phyloP scores from a whole-genome alignment of 2,888 invertebrate species.

The Endotricha flammealis region DNA sequence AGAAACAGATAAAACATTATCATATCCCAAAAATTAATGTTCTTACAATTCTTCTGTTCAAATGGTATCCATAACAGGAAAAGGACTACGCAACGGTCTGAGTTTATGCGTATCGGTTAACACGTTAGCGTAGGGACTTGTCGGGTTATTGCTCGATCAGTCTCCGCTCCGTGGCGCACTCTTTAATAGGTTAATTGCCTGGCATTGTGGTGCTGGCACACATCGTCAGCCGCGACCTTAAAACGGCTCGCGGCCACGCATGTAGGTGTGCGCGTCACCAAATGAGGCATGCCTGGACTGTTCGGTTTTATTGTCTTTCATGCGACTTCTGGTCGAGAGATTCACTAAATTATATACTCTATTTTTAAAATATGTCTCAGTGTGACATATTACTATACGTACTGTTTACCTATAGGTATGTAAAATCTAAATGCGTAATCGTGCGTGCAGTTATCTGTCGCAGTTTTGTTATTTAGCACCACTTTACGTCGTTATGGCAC shows the following conservation, averaged over 20 bases:
- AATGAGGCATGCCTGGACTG: constrained; percentile 44
- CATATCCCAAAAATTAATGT: not conserved
- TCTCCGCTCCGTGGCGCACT: constrained; percentile 55
- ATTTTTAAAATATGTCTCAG: not conserved
- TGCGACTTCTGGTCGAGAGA: not conserved
- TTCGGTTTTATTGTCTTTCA: constrained; percentile 10
- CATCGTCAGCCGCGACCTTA: constrained; percentile 71
- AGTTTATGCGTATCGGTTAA: constrained; percentile 35
- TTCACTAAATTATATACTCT: not conserved
- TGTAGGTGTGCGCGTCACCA: constrained; percentile 58
- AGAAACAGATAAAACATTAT: too few species aligned
- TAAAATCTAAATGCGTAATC: too few species aligned
- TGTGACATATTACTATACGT: too few species aligned
- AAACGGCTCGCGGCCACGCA: constrained; percentile 67
- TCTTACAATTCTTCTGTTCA: constrained; percentile 6
- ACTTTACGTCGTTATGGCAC: not conserved
- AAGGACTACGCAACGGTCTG: constrained; percentile 22
- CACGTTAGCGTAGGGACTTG: constrained; percentile 46
- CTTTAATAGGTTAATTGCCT: constrained; percentile 75
- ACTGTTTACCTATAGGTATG: too few species aligned
- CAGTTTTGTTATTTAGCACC: not conserved
- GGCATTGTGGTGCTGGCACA: constrained; percentile 75
- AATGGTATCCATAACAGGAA: constrained; percentile 17
- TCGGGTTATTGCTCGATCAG: constrained; percentile 61
- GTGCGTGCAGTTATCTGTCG: not conserved